Evolutionary conservation across 1,140 invertebrate species (phyloP).

Genomic region (Calosoma granatense): DNA sequence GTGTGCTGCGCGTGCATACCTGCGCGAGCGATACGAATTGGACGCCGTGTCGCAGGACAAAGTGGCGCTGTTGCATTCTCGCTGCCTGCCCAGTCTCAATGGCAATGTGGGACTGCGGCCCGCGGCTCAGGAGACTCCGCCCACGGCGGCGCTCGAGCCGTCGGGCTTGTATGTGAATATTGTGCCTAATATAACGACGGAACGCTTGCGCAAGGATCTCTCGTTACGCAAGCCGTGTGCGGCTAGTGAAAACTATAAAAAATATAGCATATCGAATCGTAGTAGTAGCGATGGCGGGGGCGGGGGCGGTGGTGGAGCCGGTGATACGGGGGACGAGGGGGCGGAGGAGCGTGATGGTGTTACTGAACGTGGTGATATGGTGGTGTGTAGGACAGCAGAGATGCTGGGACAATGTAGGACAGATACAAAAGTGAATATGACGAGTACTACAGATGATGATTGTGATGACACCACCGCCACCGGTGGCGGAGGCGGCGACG

Average conservation of each 20-base stretch:
- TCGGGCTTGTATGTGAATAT: slow-evolving; percentile 28
- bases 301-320: neutral
- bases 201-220: slow-evolving; percentile 25
- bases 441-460: too few species aligned
- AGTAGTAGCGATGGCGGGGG: slow-evolving; percentile 14
- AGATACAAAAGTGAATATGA: too few species aligned
- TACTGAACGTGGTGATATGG: slow-evolving; percentile 5
- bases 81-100: slow-evolving; percentile 26
- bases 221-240: slow-evolving; percentile 14
- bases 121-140: slow-evolving; percentile 15
- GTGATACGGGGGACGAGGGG: slow-evolving; percentile 8
- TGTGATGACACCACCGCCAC: neutral
- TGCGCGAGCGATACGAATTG: slow-evolving; percentile 24
- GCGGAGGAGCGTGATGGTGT: neutral
- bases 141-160: neutral
- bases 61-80: slow-evolving; percentile 21
- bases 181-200: slow-evolving; percentile 33
- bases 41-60: slow-evolving; percentile 16
- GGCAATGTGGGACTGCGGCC: slow-evolving; percentile 25
- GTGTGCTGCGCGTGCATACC: slow-evolving; percentile 25
- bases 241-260: slow-evolving; percentile 30
- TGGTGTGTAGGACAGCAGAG: too few species aligned
- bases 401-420: too few species aligned
- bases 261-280: slow-evolving; percentile 30
- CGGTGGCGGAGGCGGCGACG: neutral